A percentile compares a stretch with the other conserved stretches of the same genome.
Evolutionary conservation across 2,113 vertebrate genomes (phyloP).

Genomic region (Pseudolaguvia tuberculata): DNA sequence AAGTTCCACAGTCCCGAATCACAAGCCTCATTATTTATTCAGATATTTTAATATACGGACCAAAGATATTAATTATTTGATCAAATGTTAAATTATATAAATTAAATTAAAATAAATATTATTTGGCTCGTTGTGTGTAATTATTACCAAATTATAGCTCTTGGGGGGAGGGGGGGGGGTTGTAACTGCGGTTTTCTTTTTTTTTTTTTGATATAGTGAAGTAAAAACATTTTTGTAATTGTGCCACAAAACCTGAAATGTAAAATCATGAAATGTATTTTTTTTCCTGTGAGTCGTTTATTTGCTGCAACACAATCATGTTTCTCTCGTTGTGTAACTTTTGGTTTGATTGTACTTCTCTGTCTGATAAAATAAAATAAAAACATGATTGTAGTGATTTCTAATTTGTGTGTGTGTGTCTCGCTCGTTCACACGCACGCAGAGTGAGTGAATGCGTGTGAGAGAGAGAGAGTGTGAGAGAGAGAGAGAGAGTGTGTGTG

Average conservation of each 20-base stretch:
- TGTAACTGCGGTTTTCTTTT: no score
- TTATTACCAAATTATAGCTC: background rate
- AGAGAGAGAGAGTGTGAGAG: no score
- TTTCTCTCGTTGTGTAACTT: background rate
- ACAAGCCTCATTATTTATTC: background rate
- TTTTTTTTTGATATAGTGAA: background rate
- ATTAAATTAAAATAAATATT: no score
- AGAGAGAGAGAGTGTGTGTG: no score
- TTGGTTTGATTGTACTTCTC: background rate
- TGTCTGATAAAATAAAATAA: conserved; percentile 12
- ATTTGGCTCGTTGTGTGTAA: no score
- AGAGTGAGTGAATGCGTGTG: no score
- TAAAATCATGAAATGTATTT: background rate
- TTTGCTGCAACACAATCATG: background rate
- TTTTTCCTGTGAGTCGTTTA: background rate
- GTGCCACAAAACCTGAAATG: background rate
- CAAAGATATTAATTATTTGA: background rate
- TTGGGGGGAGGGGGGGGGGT: no score
- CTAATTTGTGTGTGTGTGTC: background rate
- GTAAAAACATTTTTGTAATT: background rate
- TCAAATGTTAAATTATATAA: background rate
- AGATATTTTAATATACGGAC: background rate
- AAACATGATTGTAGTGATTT: no score
- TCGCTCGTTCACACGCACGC: no score
- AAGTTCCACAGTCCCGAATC: background rate